Conservation (phyloP, 2,113 vertebrate genomes). For the Xenotilapia leptura region DNA sequence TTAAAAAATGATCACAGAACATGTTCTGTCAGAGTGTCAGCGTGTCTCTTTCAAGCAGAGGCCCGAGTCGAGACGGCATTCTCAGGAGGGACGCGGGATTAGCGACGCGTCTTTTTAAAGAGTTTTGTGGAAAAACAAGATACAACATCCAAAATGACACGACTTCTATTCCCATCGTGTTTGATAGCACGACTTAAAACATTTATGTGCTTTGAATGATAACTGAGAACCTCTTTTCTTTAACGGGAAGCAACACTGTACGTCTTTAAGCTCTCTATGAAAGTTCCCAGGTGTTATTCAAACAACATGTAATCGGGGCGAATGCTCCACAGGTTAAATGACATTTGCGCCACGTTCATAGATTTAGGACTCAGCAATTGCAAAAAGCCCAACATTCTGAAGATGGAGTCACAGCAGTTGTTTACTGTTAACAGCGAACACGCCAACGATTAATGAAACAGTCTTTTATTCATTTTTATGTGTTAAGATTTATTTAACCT, state of each 20-base stretch:
- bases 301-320: background rate
- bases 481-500: background rate
- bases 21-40: slow-evolving; percentile 26
- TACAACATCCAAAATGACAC: background rate
- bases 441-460: background rate
- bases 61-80: background rate
- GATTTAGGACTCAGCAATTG: background rate
- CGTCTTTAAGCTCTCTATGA: background rate
- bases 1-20: slow-evolving; percentile 26
- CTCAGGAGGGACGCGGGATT: background rate
- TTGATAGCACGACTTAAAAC: background rate
- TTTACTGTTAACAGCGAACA: background rate
- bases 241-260: background rate
- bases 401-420: background rate
- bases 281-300: background rate
- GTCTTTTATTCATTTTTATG: background rate
- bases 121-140: background rate
- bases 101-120: background rate
- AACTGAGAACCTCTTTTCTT: background rate
- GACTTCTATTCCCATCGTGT: background rate
- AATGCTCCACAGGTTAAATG: background rate
- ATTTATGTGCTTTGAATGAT: background rate
- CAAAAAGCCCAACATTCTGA: background rate
- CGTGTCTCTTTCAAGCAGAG: background rate
- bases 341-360: background rate